phyloP scores from a whole-genome alignment of 2,113 vertebrate genomes.

The Malurus cyaneus region DNA sequence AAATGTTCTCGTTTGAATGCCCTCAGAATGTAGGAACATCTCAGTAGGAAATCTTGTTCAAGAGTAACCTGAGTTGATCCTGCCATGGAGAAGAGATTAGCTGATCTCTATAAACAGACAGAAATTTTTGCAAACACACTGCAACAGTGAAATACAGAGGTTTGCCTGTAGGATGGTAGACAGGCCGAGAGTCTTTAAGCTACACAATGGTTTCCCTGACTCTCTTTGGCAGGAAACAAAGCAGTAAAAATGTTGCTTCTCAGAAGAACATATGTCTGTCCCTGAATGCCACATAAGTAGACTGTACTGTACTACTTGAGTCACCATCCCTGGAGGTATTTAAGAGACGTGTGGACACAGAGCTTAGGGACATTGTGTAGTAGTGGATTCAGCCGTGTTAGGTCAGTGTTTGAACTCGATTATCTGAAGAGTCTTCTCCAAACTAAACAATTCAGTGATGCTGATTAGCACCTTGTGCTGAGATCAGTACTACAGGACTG shows the following conservation, averaged over 20 bases:
- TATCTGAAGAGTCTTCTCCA: neutral
- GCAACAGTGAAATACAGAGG: neutral
- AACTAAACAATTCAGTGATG: neutral
- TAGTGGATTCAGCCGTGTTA: neutral
- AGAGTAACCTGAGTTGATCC: neutral
- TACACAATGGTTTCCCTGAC: neutral
- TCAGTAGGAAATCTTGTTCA: neutral
- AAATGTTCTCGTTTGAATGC: neutral
- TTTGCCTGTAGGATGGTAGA: neutral
- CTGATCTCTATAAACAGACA: neutral
- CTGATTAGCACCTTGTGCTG: neutral
- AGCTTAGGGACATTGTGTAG: neutral
- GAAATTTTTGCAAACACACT: neutral
- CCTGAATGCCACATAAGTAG: neutral
- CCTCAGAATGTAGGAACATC: neutral
- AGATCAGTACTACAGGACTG: neutral
- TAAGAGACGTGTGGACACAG: accelerated
- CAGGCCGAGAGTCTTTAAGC: neutral
- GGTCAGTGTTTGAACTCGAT: neutral
- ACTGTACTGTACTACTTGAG: neutral
- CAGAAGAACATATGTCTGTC: neutral
- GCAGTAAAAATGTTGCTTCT: neutral
- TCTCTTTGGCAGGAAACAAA: neutral
- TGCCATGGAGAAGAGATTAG: neutral
- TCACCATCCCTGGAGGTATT: neutral